These are phyloP conservation scores for Troides helena DNA, from an alignment of 2,888 invertebrate species.

Conservation along the genomic window DNA sequence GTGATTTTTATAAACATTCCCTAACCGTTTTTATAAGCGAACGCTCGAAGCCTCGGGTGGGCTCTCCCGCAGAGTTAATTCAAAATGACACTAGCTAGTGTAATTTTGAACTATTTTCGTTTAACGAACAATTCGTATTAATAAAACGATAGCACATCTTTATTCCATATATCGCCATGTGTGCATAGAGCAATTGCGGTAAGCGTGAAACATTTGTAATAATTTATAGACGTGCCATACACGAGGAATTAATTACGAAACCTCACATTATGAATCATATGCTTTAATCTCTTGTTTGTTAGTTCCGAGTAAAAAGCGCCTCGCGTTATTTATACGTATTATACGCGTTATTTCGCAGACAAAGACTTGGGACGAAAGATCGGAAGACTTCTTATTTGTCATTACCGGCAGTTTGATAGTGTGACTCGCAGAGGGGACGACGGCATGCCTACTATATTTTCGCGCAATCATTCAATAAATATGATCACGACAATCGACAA, in stretches of 20 bases:
- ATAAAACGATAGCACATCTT: slow-evolving; percentile 14
- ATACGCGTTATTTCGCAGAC: slow-evolving; percentile 25
- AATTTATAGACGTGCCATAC: slow-evolving; percentile 47
- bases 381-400: slow-evolving; percentile 63
- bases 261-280: slow-evolving; percentile 56
- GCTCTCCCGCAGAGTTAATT: slow-evolving; percentile 61
- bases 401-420: slow-evolving; percentile 57
- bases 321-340: slow-evolving; percentile 13
- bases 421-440: slow-evolving; percentile 59
- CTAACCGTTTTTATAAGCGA: slow-evolving; percentile 36
- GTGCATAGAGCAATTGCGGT: slow-evolving; percentile 33
- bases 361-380: slow-evolving; percentile 41
- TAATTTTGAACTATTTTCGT: slow-evolving; percentile 25
- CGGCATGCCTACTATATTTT: slow-evolving; percentile 66
- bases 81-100: slow-evolving; percentile 21
- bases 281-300: slow-evolving; percentile 50
- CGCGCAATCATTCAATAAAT: slow-evolving; percentile 80
- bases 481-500: slow-evolving; percentile 73
- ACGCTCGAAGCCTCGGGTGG: slow-evolving; percentile 45
- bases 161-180: slow-evolving; percentile 29
- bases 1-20: slow-evolving; percentile 27
- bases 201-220: slow-evolving; percentile 42
- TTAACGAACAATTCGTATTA: slow-evolving; percentile 15
- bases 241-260: slow-evolving; percentile 44
- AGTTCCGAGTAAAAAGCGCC: slow-evolving; percentile 35